phyloP scores from a whole-genome alignment of 2,888 invertebrate genomes.

The Dasysyrphus albostriatus region DNA sequence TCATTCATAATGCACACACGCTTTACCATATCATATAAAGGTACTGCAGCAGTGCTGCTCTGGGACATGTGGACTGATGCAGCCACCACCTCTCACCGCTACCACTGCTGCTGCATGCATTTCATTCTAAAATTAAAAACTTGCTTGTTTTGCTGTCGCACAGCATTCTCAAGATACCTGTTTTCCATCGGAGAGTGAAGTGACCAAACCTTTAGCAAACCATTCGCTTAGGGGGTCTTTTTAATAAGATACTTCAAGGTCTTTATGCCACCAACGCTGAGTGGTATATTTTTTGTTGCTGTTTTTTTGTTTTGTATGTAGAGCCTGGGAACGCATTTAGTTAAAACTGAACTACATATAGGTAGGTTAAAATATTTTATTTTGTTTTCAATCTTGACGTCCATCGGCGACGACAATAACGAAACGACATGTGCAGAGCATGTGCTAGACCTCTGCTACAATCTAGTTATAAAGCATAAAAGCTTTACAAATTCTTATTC shows the following conservation, averaged over 20 bases:
- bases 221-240: conserved; percentile 58
- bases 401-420: conserved; percentile 25
- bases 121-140: conserved; percentile 56
- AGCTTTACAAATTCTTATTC: conserved; percentile 46
- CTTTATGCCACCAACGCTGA: conserved; percentile 69
- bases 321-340: conserved; percentile 26
- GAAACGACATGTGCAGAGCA: conserved; percentile 57
- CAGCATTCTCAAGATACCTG: conserved; percentile 64
- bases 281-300: background rate
- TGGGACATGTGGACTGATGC: background rate
- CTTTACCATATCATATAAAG: background rate
- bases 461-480: background rate
- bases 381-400: conserved; percentile 40
- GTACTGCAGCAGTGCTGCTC: background rate
- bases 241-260: conserved; percentile 75
- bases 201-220: conserved; percentile 63
- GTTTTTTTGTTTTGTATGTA: background rate
- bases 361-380: conserved; percentile 38
- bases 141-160: conserved; percentile 52
- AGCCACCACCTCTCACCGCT: background rate
- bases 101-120: background rate
- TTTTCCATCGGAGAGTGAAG: conserved; percentile 59
- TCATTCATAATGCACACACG: conserved; percentile 62
- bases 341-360: conserved; percentile 8
- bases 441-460: conserved; percentile 34